Evolutionary conservation across 2,888 invertebrate species (phyloP).

Genomic region (Amblyteles armatorius): DNA sequence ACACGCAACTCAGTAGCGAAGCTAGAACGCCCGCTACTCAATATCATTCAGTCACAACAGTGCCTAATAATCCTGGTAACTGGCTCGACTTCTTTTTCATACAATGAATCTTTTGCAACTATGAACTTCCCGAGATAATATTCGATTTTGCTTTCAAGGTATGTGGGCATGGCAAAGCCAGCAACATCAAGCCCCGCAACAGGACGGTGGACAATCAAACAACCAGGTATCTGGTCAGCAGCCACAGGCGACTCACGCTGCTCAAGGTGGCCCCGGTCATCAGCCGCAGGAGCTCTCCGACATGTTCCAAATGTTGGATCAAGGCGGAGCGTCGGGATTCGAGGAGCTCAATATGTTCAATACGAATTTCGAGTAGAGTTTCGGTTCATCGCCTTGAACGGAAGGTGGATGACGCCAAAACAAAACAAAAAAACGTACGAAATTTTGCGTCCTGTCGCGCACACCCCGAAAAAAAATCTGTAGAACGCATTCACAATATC

Average conservation of each 20-base stretch:
- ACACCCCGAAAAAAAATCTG: constrained; percentile 30
- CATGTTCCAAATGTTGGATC: constrained; percentile 97
- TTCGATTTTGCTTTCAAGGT: constrained; percentile 82
- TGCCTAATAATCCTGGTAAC: constrained; percentile 84
- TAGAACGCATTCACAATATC: constrained; percentile 20
- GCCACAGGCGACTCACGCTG: constrained; percentile 80
- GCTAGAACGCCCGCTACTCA: constrained; percentile 86
- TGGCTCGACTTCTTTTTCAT: constrained; percentile 22
- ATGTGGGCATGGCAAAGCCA: constrained; percentile 92
- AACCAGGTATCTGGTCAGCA: constrained; percentile 79
- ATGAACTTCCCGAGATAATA: neutral
- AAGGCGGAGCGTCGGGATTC: constrained; percentile 92
- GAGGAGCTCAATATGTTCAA: constrained; percentile 97
- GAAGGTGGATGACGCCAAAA: neutral
- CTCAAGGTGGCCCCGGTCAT: constrained; percentile 87
- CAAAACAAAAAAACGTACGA: constrained; percentile 8
- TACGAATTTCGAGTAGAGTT: constrained; percentile 89
- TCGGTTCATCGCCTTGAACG: neutral
- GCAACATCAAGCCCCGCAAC: constrained; percentile 81
- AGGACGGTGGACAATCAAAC: constrained; percentile 80
- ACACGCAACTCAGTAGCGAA: constrained; percentile 91
- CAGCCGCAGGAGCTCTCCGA: constrained; percentile 94
- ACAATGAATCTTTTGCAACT: neutral
- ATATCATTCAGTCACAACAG: constrained; percentile 85
- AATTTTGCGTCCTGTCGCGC: constrained; percentile 15